Base-by-base conservation (phyloP, 2,888 invertebrate species). In the Caenorhabditis sp. region DNA sequence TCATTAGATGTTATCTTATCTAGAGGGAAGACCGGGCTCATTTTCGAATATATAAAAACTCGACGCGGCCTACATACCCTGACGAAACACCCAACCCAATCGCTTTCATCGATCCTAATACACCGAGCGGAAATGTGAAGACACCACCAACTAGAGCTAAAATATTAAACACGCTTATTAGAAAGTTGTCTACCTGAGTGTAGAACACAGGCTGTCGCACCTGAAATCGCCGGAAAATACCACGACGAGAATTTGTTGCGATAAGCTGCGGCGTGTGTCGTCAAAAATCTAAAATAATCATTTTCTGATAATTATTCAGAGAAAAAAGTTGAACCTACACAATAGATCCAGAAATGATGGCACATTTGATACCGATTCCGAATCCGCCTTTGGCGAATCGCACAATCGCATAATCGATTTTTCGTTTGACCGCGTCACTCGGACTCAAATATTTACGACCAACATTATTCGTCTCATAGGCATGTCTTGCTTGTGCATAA, bases 201-300 rank as follows among this genome's bases (percentile, higher is more conserved):
- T 26, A 79, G 71, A 21, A 69, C 65, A 60, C 62, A 63, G 23
- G 80, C 70, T 55, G 78, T 70, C 77, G 75, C 78, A 83, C 83
- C 83, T 83, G 83, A 82, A 62, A 79, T 70, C 31, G 77, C 77
- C 31, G 84, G 84, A 58, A 82, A 81, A 63, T 84, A 84, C 66
- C 79, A 70, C 0, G 81, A 76, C 10, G 76, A 60, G 66, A 81
- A 84, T 31, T 70, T 78, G 63, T 80, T 69, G 5, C 78, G 72
- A 55, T 79, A 79, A 17, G 81, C 79, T 0, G 83, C 73, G 21
- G 74, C 51, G 57, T 82, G 80, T 2, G 83, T 83, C 0, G 81
- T 71, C 10, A 78, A 58, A 12, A 78, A 53, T 59, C 84, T 84
- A 62, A 57, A 77, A 61, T 24, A 12, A 49, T 8, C n/a, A 8